Conservation (phyloP, 2,113 vertebrate species). For the Dryoscopus gambensis region DNA sequence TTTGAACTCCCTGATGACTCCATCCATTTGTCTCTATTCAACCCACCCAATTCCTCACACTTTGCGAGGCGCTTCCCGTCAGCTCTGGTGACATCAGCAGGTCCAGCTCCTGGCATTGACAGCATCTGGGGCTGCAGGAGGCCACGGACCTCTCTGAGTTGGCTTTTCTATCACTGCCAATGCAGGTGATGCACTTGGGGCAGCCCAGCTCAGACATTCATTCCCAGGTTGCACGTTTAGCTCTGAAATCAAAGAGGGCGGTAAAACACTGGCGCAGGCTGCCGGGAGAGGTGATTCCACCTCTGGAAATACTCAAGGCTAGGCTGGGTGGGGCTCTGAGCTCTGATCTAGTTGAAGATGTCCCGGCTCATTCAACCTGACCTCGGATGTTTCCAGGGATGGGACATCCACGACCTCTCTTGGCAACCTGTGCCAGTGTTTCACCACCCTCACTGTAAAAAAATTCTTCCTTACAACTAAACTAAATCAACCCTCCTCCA, state of each 20-base stretch:
- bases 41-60: not conserved
- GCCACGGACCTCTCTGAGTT: not conserved
- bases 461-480: not conserved
- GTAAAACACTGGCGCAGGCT: not conserved
- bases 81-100: not conserved
- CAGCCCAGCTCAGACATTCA: not conserved
- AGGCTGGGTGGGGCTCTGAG: not conserved
- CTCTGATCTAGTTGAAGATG: not conserved
- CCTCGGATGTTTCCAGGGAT: not conserved
- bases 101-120: not conserved
- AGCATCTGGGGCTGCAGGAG: not conserved
- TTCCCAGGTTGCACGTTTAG: not conserved
- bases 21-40: not conserved
- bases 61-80: not conserved
- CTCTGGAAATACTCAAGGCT: not conserved
- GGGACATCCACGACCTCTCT: not conserved
- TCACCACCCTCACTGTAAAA: not conserved
- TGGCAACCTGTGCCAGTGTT: not conserved
- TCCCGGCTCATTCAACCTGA: not conserved
- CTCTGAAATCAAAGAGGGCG: not conserved
- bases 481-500: not conserved
- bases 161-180: not conserved
- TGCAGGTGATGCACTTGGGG: not conserved
- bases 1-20: not conserved
- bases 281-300: not conserved